Conservation (phyloP, 53 echinoderm and acorn worm species). For the Zoroaster sp. region DNA sequence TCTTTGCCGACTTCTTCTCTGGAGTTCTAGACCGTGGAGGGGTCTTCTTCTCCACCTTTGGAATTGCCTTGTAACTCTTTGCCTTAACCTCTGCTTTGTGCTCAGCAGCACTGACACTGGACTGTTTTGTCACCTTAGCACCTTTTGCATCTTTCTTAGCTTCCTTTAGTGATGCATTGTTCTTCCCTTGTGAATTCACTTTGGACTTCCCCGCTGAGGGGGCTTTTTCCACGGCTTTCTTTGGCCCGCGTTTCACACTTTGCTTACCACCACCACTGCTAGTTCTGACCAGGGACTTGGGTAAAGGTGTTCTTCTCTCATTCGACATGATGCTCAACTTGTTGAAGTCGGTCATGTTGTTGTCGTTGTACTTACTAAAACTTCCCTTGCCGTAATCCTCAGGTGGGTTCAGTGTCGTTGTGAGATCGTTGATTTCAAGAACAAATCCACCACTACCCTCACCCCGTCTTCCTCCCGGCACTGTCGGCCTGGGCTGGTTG, state of each 20-base stretch:
- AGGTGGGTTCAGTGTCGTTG: slow-evolving; percentile 2
- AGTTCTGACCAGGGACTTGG: slow-evolving; percentile 46
- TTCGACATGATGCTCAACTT: slow-evolving; percentile 5
- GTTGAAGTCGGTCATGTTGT: slow-evolving; percentile 41
- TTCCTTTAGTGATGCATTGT: background rate
- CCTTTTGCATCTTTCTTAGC: slow-evolving; percentile 36
- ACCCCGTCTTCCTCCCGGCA: slow-evolving; percentile 10
- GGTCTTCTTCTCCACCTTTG: slow-evolving; percentile 46
- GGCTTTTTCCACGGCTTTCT: slow-evolving; percentile 13
- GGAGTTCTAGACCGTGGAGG: slow-evolving; percentile 33
- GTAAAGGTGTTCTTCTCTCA: slow-evolving; percentile 30
- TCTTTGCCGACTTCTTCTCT: background rate
- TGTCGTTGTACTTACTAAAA: slow-evolving; percentile 48
- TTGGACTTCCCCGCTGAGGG: slow-evolving; percentile 16
- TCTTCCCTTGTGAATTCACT: slow-evolving; percentile 15
- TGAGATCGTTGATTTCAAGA: slow-evolving; percentile 24
- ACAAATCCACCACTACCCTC: slow-evolving; percentile 26
- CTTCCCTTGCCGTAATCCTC: slow-evolving; percentile 18
- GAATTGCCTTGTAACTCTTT: slow-evolving; percentile 49
- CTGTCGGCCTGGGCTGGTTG: slow-evolving; percentile 13
- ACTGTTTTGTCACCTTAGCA: slow-evolving; percentile 39
- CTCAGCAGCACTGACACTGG: slow-evolving; percentile 36
- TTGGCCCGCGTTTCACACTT: slow-evolving; percentile 18
- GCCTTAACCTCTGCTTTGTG: background rate
- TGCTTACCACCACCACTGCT: slow-evolving; percentile 11